Percentiles rank a stretch among this genome's conserved stretches.
Evolutionary conservation across 1,140 invertebrate species (phyloP).

Genomic region (Asobara japonica): DNA sequence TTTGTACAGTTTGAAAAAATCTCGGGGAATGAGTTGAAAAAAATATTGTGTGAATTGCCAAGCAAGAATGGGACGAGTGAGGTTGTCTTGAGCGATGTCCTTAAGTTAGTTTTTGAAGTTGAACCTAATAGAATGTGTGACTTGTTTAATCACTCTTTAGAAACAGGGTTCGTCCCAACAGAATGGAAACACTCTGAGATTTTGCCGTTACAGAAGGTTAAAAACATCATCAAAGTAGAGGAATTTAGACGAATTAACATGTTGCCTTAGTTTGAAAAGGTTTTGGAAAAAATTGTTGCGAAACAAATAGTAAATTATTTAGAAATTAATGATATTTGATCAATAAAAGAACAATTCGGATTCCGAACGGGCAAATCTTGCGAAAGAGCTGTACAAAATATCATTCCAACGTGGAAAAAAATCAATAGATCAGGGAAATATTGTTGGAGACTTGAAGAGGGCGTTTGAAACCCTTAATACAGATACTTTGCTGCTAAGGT

Average conservation of each 20-base stretch:
- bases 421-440: constrained; percentile 33
- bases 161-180: too few species aligned
- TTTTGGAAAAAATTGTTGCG: constrained; percentile 44
- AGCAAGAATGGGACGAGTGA: constrained; percentile 21
- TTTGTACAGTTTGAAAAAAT: background rate
- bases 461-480: constrained; percentile 43
- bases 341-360: constrained; percentile 36
- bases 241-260: constrained; percentile 44
- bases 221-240: constrained; percentile 22
- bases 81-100: background rate
- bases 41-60: constrained; percentile 20
- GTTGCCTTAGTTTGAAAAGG: constrained; percentile 44
- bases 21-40: background rate
- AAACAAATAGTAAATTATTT: constrained; percentile 39
- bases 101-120: constrained; percentile 17
- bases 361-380: too few species aligned
- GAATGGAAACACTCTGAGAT: too few species aligned
- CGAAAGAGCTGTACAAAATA: constrained; percentile 34
- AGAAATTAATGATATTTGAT: constrained; percentile 39
- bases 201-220: constrained; percentile 39
- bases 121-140: constrained; percentile 31
- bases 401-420: constrained; percentile 35
- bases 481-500: constrained; percentile 39
- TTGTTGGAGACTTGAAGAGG: constrained; percentile 46
- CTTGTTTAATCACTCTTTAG: too few species aligned